These are phyloP conservation scores for Tetraneura akinire DNA, from an alignment of 1,140 invertebrate genomes.

Conservation along the genomic window DNA sequence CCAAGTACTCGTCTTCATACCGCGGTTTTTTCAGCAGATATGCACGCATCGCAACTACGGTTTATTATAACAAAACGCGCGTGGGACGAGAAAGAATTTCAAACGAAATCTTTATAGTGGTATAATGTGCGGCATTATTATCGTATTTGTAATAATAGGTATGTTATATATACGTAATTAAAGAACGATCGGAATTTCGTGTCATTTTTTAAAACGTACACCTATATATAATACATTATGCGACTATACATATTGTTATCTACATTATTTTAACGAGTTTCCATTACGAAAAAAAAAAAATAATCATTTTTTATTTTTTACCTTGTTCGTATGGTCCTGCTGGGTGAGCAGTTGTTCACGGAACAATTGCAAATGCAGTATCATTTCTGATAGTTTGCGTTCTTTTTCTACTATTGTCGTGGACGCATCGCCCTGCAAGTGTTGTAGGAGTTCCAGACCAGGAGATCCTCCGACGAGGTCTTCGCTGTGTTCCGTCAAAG, in stretches of 20 bases:
- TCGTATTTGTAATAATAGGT: too few relatives aligned
- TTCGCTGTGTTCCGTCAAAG: not conserved
- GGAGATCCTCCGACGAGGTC: not conserved
- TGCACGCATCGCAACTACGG: too few relatives aligned
- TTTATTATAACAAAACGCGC: not conserved
- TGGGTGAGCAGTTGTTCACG: slow-evolving; percentile 75
- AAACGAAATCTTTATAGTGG: not conserved
- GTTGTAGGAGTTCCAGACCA: slow-evolving; percentile 24
- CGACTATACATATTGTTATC: too few relatives aligned
- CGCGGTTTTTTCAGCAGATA: not conserved
- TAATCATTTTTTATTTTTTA: not conserved
- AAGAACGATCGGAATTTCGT: too few relatives aligned
- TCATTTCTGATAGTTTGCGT: slow-evolving; percentile 78
- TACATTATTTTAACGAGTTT: too few relatives aligned
- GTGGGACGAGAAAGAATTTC: slow-evolving; percentile 23
- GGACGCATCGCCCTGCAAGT: slow-evolving; percentile 28
- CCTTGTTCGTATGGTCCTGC: slow-evolving; percentile 59
- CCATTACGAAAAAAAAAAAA: too few relatives aligned
- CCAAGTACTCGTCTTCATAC: not conserved
- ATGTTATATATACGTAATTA: too few relatives aligned
- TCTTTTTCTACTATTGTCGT: slow-evolving; percentile 66
- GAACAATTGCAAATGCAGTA: slow-evolving; percentile 77
- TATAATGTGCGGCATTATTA: too few relatives aligned
- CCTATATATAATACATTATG: too few relatives aligned
- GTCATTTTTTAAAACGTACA: too few relatives aligned